phyloP scores from a whole-genome alignment of 2,113 vertebrate species.

The Engraulis encrasicolus region DNA sequence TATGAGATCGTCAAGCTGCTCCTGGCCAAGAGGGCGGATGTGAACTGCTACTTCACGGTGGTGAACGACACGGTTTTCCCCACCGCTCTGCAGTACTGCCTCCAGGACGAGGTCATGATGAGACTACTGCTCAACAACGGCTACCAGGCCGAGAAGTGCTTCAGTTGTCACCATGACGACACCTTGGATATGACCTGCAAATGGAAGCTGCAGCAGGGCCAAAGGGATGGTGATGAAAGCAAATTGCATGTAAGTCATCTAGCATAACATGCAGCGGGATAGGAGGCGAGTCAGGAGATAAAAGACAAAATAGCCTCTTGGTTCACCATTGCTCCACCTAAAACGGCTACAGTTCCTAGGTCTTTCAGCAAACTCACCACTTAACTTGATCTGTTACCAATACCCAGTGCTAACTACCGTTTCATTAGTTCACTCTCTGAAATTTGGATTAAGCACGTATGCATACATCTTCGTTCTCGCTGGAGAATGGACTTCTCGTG shows the following conservation, averaged over 20 bases:
- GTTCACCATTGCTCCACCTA: not conserved
- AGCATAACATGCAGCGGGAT: too few relatives aligned
- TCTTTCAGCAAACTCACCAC: not conserved
- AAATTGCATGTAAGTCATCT: slow-evolving; percentile 57
- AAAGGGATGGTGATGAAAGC: not conserved
- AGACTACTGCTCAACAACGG: slow-evolving; percentile 84
- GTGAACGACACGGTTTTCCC: slow-evolving; percentile 87
- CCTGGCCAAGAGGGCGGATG: slow-evolving; percentile 78
- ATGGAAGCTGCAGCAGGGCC: slow-evolving; percentile 16
- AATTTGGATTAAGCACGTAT: too few relatives aligned
- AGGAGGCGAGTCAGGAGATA: too few relatives aligned
- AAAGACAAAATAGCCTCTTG: not conserved
- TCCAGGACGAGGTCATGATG: slow-evolving; percentile 89
- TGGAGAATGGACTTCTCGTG: too few relatives aligned
- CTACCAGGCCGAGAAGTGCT: slow-evolving; percentile 81
- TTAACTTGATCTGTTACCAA: not conserved
- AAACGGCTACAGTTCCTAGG: not conserved
- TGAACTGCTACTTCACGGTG: slow-evolving; percentile 85
- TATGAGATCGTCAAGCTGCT: slow-evolving; percentile 83
- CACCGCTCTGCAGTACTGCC: slow-evolving; percentile 86
- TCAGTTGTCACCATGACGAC: slow-evolving; percentile 80
- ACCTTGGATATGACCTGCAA: slow-evolving; percentile 40
- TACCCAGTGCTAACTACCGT: too few relatives aligned
- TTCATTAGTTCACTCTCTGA: too few relatives aligned
- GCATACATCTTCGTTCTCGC: too few relatives aligned